Conservation (phyloP, 2,888 invertebrate species). For the Oeneis ivallda region DNA sequence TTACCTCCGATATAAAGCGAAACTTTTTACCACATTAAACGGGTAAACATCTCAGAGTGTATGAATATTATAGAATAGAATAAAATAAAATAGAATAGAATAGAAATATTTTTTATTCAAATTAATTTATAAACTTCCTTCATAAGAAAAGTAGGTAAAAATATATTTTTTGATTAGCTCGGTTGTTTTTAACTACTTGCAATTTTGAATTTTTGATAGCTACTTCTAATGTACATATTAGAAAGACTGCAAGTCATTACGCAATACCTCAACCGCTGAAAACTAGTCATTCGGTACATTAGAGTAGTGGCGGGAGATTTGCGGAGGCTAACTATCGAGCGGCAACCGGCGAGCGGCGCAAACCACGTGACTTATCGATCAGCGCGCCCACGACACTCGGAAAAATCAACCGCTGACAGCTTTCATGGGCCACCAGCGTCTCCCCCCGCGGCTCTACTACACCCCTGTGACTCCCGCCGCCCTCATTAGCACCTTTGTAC, state of each 20-base stretch:
- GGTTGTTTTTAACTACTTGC: neutral
- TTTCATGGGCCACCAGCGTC: slow-evolving; percentile 70
- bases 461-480: slow-evolving; percentile 50
- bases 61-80: slow-evolving; percentile 18
- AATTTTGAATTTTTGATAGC: neutral
- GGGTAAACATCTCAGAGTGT: slow-evolving; percentile 19
- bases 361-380: slow-evolving; percentile 81
- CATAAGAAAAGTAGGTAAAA: neutral
- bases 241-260: slow-evolving; percentile 33
- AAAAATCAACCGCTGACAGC: slow-evolving; percentile 82
- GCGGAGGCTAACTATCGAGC: slow-evolving; percentile 67
- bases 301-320: slow-evolving; percentile 72
- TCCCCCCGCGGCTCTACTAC: slow-evolving; percentile 39
- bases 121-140: neutral
- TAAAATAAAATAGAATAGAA: too few relatives aligned
- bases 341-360: slow-evolving; percentile 53
- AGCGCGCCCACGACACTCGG: slow-evolving; percentile 79
- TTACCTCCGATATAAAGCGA: slow-evolving; percentile 19
- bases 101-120: too few relatives aligned
- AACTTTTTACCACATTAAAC: slow-evolving; percentile 15
- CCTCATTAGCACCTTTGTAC: slow-evolving; percentile 81
- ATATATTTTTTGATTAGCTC: neutral
- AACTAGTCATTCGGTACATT: slow-evolving; percentile 44
- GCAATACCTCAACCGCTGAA: slow-evolving; percentile 41
- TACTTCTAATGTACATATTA: neutral